phyloP scores from a whole-genome alignment of 2,113 vertebrate species.

The Neofelis nebulosa region DNA sequence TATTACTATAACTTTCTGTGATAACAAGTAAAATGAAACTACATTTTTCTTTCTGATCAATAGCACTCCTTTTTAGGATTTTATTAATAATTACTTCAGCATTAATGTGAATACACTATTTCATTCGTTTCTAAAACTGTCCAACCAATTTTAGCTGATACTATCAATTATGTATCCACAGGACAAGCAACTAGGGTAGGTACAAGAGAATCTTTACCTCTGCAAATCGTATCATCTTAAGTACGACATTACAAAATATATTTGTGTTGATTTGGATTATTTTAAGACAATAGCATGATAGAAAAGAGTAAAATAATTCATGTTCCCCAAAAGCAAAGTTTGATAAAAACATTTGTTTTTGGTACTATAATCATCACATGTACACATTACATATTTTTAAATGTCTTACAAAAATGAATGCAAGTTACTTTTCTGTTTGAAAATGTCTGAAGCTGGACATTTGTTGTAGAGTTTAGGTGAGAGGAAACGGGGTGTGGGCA shows the following conservation, averaged over 20 bases:
- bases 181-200: not conserved
- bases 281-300: not conserved
- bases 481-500: not conserved
- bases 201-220: conserved; percentile 10
- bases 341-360: not conserved
- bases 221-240: conserved; percentile 46
- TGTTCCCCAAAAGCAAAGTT: not conserved
- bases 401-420: not conserved
- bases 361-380: not conserved
- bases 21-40: conserved; percentile 16
- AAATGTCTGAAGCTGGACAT: not conserved
- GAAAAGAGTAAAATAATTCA: not conserved
- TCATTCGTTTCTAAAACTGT: conserved; percentile 38
- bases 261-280: not conserved
- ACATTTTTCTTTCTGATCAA: conserved; percentile 44
- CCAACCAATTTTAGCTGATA: not conserved
- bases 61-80: conserved; percentile 40
- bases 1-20: conserved; percentile 4
- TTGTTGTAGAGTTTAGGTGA: not conserved
- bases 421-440: conserved; percentile 18
- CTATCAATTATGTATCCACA: not conserved
- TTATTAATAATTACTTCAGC: conserved; percentile 48
- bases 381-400: not conserved
- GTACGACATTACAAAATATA: not conserved
- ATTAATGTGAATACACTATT: not conserved